Conservation (phyloP, 1,140 invertebrate species). For the Patella vulgata region DNA sequence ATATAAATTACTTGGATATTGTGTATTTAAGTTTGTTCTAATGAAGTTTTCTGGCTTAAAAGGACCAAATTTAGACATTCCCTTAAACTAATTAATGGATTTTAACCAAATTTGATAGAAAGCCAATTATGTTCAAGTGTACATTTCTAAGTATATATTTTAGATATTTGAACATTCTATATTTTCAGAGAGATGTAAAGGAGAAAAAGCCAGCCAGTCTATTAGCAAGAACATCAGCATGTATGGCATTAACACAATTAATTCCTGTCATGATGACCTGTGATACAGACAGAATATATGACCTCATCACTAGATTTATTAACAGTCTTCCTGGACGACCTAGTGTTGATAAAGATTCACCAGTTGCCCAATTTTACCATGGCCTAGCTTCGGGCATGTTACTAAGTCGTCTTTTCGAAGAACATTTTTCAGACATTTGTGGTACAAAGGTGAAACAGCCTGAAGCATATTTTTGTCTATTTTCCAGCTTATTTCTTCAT, state of each 20-base stretch:
- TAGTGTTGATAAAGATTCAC: constrained; percentile 22
- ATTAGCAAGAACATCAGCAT: constrained; percentile 38
- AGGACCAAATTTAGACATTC: no score
- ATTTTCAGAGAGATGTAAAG: constrained; percentile 27
- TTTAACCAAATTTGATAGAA: no score
- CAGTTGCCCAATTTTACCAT: constrained; percentile 34
- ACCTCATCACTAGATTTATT: constrained; percentile 25
- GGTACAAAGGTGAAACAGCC: constrained; percentile 37
- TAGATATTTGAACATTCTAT: no score
- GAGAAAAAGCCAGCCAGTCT: constrained; percentile 41
- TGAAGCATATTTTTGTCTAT: neutral
- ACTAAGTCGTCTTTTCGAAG: constrained; percentile 39
- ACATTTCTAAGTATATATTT: no score
- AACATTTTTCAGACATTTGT: constrained; percentile 44
- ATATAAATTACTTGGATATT: no score
- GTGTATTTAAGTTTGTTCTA: no score
- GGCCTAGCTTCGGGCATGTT: constrained; percentile 43
- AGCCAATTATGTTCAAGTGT: no score
- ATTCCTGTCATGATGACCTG: constrained; percentile 38
- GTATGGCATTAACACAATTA: constrained; percentile 38
- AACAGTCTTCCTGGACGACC: constrained; percentile 30
- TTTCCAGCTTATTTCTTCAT: no score
- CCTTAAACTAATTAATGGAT: no score
- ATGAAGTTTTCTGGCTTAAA: no score
- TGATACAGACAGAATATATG: constrained; percentile 34